Conservation (phyloP, 1,140 invertebrate genomes). For the Lutraria rhynchaena region DNA sequence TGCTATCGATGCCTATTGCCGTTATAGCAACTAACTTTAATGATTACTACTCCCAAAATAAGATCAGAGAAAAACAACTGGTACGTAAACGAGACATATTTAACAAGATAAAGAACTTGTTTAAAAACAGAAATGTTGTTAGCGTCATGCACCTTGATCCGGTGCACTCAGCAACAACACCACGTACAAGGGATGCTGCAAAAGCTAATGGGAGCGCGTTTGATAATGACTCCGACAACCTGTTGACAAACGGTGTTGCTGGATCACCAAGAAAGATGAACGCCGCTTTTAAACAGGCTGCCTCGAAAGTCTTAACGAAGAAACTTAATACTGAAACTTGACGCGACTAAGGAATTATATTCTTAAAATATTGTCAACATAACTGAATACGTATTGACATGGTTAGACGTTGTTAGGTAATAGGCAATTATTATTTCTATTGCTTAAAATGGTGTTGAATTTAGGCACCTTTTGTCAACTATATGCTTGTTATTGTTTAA, state of each 20-base stretch:
- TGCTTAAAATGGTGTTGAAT: no score
- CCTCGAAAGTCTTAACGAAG: not conserved
- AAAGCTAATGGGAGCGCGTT: not conserved
- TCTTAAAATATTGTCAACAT: no score
- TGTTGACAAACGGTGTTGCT: no score
- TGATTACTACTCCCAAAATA: slow-evolving; percentile 61
- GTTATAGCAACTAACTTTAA: slow-evolving; percentile 94
- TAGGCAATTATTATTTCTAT: no score
- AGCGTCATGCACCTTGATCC: slow-evolving; percentile 9
- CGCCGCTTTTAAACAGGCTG: slow-evolving; percentile 13
- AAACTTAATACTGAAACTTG: no score
- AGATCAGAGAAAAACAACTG: slow-evolving; percentile 44
- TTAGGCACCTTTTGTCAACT: no score
- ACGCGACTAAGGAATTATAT: no score
- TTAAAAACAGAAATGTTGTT: slow-evolving; percentile 26
- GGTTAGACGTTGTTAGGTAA: no score
- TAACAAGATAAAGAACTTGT: slow-evolving; percentile 40
- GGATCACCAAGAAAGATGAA: not conserved
- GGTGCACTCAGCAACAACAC: not conserved
- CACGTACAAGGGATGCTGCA: not conserved
- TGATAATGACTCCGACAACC: not conserved
- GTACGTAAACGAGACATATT: slow-evolving; percentile 33
- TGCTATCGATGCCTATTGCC: slow-evolving; percentile 94
- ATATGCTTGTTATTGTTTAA: no score
- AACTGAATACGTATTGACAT: no score